These are phyloP conservation scores for Hoplodrina ambigua DNA, from an alignment of 2,888 invertebrate species.

Conservation along the genomic window DNA sequence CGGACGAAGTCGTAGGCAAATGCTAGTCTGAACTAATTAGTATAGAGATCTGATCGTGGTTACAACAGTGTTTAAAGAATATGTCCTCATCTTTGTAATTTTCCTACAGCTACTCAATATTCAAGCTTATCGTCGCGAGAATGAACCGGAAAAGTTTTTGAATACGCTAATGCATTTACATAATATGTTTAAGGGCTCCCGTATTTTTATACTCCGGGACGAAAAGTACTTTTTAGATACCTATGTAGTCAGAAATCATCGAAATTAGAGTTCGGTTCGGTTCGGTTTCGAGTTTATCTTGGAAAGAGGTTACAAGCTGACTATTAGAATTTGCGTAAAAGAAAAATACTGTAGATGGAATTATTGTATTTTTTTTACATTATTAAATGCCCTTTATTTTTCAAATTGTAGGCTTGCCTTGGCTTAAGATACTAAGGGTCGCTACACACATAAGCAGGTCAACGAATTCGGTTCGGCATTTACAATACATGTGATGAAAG, in stretches of 20 bases:
- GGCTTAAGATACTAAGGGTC: too few relatives aligned
- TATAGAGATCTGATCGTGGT: neutral
- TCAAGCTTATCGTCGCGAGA: conserved; percentile 5
- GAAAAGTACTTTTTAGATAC: conserved; percentile 20
- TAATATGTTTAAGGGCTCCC: neutral
- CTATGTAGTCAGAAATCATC: conserved; percentile 2
- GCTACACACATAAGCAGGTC: too few relatives aligned
- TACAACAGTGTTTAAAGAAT: conserved; percentile 5
- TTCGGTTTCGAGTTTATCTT: neutral
- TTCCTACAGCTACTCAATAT: conserved; percentile 30
- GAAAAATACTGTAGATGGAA: neutral
- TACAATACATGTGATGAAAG: too few relatives aligned
- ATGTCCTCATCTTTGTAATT: conserved; percentile 11
- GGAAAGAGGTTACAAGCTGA: neutral
- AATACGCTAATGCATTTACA: conserved; percentile 40
- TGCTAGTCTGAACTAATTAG: too few relatives aligned
- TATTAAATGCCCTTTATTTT: too few relatives aligned
- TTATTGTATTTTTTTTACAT: too few relatives aligned
- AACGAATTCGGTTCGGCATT: too few relatives aligned
- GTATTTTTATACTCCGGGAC: conserved; percentile 12
- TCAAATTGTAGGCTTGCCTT: too few relatives aligned
- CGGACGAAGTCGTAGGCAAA: too few relatives aligned
- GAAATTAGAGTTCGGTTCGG: too few relatives aligned
- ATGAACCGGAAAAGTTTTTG: conserved; percentile 22
- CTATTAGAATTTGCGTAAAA: neutral